Evolutionary conservation across 2,113 vertebrate species (phyloP), one percentile per base, ranked within the genome.

Genomic region (Numida meleagris): DNA sequence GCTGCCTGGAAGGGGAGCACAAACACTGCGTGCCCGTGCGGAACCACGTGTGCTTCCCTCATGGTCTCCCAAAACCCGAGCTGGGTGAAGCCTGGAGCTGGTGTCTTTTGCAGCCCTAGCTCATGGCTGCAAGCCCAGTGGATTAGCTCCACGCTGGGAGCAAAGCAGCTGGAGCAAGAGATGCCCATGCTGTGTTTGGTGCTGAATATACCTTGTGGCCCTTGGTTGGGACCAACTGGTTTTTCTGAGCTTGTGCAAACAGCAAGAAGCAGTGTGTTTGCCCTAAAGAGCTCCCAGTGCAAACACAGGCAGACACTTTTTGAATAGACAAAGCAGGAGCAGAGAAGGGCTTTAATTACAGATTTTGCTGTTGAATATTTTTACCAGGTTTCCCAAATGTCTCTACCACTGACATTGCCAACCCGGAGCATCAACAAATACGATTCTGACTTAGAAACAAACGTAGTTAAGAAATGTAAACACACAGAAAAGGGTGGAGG

Each of bases 371-470:
- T 23, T 78, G 58, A 72, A 51, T 92, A 33, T 86, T 89, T 95
- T 89, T 67, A 14, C 40, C 88, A 57, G 33, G 29, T 89, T 94
- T 85, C 38, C 87, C 4, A 2, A 91, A 87, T 76, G 75, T 57
- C 18, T 88, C 16, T 85, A 82, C 79, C 79, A 74, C 42, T 59
- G 71, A 59, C 67, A 12, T 1, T 71, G 89, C 68, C 78, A 91
- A 89, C 68, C 84, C 79, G 38, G 77, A 96, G 89, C 89, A 74
- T 95, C 79, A 74, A 70, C 59, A 94, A 63, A 74, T 29, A 40
- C 0, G 1, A 33, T n/a, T 82, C 71, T 85, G 84, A 53, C 74
- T 93, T 63, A 33, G 85, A 34, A 86, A 58, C 2, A 3, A 21
- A 20, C 51, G 48, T 53, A 75, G 84, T 94, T 79, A 76, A 65